These are phyloP conservation scores for Cryptophagus acutangulus DNA, from an alignment of 2,888 invertebrate species.

Conservation along the genomic window DNA sequence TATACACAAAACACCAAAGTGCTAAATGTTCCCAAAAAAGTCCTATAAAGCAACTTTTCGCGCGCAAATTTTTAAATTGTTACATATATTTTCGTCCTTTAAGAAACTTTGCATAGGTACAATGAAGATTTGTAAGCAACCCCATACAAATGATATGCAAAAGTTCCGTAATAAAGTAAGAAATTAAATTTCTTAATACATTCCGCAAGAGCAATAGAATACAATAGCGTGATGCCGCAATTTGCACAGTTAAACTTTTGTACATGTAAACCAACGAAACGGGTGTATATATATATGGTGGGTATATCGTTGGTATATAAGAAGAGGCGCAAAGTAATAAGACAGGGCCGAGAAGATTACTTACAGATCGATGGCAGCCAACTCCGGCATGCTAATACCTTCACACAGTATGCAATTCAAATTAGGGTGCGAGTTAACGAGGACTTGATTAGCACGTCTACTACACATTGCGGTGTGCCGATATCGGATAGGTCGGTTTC, in stretches of 20 bases:
- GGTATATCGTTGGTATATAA: not conserved
- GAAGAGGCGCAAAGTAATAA: not conserved
- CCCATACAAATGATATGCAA: too few species aligned
- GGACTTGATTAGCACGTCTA: conserved; percentile 45
- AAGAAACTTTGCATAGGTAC: too few species aligned
- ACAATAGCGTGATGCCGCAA: conserved; percentile 24
- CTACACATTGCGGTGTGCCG: conserved; percentile 39
- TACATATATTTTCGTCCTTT: too few species aligned
- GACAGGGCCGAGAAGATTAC: conserved; percentile 34
- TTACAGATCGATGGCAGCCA: conserved; percentile 40
- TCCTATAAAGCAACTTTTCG: too few species aligned
- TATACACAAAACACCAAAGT: too few species aligned
- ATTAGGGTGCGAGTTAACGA: conserved; percentile 43
- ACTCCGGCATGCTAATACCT: conserved; percentile 42
- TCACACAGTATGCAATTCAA: conserved; percentile 45
- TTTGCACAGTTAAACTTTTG: conserved; percentile 6
- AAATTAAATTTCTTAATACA: conserved; percentile 30
- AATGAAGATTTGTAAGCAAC: too few species aligned
- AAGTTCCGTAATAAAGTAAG: conserved; percentile 21
- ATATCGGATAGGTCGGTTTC: conserved; percentile 21
- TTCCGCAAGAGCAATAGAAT: conserved; percentile 21
- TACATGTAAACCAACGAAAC: not conserved
- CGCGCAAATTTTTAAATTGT: too few species aligned
- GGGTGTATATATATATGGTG: not conserved
- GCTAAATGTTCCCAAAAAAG: too few species aligned